Evolutionary conservation across 2,888 invertebrate species (phyloP), one percentile per base, ranked within the genome.

Genomic region (Caradrina clavipalpis): DNA sequence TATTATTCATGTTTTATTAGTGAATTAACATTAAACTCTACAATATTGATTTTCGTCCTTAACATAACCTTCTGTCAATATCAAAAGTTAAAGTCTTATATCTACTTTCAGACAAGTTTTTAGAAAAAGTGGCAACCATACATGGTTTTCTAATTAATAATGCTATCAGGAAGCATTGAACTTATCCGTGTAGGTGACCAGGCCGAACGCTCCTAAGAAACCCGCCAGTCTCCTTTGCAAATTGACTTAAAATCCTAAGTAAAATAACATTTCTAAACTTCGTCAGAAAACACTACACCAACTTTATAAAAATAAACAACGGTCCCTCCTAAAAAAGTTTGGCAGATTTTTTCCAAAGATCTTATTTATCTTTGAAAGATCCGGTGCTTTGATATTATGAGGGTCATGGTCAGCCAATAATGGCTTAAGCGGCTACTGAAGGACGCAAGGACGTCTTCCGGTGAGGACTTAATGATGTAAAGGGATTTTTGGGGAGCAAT

Each of bases 351-450:
- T 42, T 22, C 6, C n/a, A 56, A 51, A 63, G 58, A 59, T 50
- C 15, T 65, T 78, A 76, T 80, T 80, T 80, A 78, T 78, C 69
- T 71, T 81, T 55, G 21, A 19, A 62, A 63, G 75, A 72, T 69
- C 59, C 74, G 79, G 63, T 35, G 56, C 72, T 78, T 72, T 69
- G 61, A 67, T 75, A 65, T 71, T 71, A 82, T 54, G 57, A 72
- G 73, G 83, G 83, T 84, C 84, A 84, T 76, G 83, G 83, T 84
- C 83, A 84, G 68, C 74, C 59, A 78, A 67, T 74, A 79, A 75
- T 72, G 67, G 69, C 69, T 71, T 70, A 73, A 81, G 62, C 73
- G 74, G 81, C 70, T 75, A 75, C 76, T 74, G 66, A 60, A 79
- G 83, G 69, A 74, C 74, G 50, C 50, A 54, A 57, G 73, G 68